Percentiles rank a stretch among this genome's conserved stretches.
These are phyloP conservation scores for Bradypodion ventrale DNA, from an alignment of 2,797 vertebrate species.

Conservation along the genomic window DNA sequence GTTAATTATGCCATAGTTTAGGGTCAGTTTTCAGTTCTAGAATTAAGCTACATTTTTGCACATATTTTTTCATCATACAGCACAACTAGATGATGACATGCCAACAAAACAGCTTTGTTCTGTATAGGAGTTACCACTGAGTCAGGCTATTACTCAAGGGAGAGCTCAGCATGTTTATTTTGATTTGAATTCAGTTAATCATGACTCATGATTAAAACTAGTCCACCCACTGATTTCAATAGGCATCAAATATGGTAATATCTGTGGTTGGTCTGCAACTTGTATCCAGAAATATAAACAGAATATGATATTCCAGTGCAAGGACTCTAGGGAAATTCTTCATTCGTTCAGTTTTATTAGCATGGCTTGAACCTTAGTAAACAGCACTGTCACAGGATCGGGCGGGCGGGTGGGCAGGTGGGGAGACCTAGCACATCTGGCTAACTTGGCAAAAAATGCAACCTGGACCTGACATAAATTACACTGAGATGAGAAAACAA, in stretches of 20 bases:
- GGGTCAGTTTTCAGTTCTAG: neutral
- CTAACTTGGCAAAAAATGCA: constrained; percentile 10
- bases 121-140: neutral
- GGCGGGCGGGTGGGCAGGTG: too few species aligned
- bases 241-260: neutral
- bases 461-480: too few species aligned
- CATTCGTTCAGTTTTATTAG: neutral
- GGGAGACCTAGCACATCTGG: too few species aligned
- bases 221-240: neutral
- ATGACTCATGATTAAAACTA: neutral
- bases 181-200: neutral
- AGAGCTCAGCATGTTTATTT: neutral
- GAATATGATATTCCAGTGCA: neutral
- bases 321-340: neutral
- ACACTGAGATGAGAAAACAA: too few species aligned
- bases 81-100: neutral
- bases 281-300: neutral
- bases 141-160: neutral
- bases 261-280: neutral
- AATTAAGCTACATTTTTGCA: neutral
- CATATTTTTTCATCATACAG: neutral
- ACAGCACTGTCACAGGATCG: too few species aligned
- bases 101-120: neutral
- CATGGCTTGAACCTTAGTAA: neutral
- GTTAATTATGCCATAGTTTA: neutral